Base-by-base conservation (phyloP, 2,888 invertebrate genomes). In the Cheilosia variabilis region DNA sequence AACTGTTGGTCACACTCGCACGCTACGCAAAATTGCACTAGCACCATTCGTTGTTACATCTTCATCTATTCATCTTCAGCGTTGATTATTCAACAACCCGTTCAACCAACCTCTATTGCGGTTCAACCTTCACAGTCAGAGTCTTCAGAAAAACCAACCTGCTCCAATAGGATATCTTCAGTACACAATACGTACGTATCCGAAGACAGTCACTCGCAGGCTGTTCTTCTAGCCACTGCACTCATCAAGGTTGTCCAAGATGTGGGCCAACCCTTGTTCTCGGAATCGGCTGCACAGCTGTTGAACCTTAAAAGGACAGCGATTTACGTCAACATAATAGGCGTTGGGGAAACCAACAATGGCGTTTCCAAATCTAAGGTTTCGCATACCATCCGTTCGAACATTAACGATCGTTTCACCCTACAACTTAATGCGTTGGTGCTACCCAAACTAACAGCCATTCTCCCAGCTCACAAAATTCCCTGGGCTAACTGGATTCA, bases 341-440 rank as follows among this genome's bases (percentile, higher is more conserved):
- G 45, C 17, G 66, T 76, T 5, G 58, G 43, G 27, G 7, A 31
- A 31, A 31, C 31, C 31, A 31, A 31, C 31, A 31, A 31, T 31
- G 24, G 24, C 4, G 24, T 24, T 24, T 24, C 31, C 31, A 31
- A 7, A 31, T 31, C 31, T 6, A 31, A 31, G 6, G 6, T 31
- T 31, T 31, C 31, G 41, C 45, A 58, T 17, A 50, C 45, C 1
- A 57, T 57, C 1, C 27, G 50, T 17, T 68, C 53, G 2, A 13
- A 2, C 1, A 6, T 52, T 6, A 52, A 60, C 15, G 27, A 6
- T 24, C 24, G 19, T n/a, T 66, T 76, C 41, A 58, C 17, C 3
- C 13, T 76, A 19, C 31, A 77, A 7, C 53, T 77, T n/a, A 69
- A 19, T 27, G 76, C 60, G 7, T 53, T 60, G 34, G 66, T 68